A percentile compares a stretch with the other conserved stretches of the same genome.
Evolutionary conservation across 2,888 invertebrate species (phyloP).

Genomic region (Dysmachus trigonus): DNA sequence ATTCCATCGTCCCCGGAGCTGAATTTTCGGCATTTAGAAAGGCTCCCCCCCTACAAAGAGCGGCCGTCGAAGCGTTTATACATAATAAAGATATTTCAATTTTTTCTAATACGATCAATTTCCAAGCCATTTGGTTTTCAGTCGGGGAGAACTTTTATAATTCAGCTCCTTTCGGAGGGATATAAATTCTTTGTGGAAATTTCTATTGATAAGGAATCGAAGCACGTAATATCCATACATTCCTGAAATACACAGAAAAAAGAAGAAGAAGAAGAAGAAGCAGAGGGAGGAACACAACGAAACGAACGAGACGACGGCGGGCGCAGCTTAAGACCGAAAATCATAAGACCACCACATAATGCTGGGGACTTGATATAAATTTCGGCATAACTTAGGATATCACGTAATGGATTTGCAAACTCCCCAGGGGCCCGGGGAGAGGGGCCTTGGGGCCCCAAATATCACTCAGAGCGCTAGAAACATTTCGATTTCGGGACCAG

Average conservation of each 20-base stretch:
- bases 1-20: neutral
- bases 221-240: slow-evolving; percentile 40
- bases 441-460: neutral
- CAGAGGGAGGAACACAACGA: neutral
- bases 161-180: slow-evolving; percentile 7
- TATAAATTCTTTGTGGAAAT: slow-evolving; percentile 34
- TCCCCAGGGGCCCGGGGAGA: neutral
- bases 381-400: slow-evolving; percentile 24
- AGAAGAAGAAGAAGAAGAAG: no score
- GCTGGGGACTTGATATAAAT: slow-evolving; percentile 30
- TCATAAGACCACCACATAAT: slow-evolving; percentile 35
- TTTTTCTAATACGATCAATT: slow-evolving; percentile 16
- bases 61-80: neutral
- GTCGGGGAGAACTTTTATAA: neutral
- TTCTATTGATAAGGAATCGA: slow-evolving; percentile 38
- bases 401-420: slow-evolving; percentile 28
- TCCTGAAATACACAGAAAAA: slow-evolving; percentile 24
- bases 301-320: neutral
- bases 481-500: slow-evolving; percentile 9
- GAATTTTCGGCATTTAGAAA: neutral
- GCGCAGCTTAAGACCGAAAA: slow-evolving; percentile 22
- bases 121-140: slow-evolving; percentile 21
- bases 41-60: neutral
- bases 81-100: slow-evolving; percentile 14
- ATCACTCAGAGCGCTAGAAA: slow-evolving; percentile 2